Evolutionary conservation across 2,797 vertebrate genomes (phyloP).

Genomic region (Chiroxiphia lanceolata): DNA sequence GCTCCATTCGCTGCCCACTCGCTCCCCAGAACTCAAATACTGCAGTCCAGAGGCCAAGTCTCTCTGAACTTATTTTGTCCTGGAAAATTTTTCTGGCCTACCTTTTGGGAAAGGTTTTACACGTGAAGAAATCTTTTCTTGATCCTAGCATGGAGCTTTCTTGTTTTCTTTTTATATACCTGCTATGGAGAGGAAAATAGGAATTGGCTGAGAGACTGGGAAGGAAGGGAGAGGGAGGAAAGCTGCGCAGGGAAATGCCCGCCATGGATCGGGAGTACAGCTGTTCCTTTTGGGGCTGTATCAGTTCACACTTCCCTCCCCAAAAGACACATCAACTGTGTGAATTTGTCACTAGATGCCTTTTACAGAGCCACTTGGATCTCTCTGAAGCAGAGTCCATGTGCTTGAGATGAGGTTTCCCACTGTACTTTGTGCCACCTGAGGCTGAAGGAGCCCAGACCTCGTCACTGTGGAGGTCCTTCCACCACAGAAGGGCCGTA

Average conservation of each 20-base stretch:
- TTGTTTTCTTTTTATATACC: not conserved
- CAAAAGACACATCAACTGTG: not conserved
- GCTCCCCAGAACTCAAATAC: accelerated
- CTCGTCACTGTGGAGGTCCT: not conserved
- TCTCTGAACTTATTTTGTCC: not conserved
- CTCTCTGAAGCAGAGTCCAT: not conserved
- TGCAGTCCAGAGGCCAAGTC: not conserved
- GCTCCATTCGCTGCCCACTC: not conserved
- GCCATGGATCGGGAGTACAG: not conserved
- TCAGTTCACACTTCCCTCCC: not conserved
- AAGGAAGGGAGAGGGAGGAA: not conserved
- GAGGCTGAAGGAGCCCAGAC: not conserved
- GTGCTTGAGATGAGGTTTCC: not conserved
- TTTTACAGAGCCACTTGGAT: not conserved
- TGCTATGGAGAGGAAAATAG: not conserved
- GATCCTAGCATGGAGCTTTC: not conserved
- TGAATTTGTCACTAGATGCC: not conserved
- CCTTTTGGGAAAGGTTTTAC: not conserved
- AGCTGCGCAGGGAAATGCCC: not conserved
- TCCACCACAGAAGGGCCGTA: not conserved
- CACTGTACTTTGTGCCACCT: not conserved
- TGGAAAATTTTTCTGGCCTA: not conserved
- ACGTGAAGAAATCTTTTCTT: not conserved
- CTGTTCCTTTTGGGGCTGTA: not conserved
- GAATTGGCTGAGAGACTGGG: not conserved